A percentile compares a stretch with the other conserved stretches of the same genome.
Evolutionary conservation across 1,140 invertebrate genomes (phyloP).

Genomic region (Dreissena rostriformis): DNA sequence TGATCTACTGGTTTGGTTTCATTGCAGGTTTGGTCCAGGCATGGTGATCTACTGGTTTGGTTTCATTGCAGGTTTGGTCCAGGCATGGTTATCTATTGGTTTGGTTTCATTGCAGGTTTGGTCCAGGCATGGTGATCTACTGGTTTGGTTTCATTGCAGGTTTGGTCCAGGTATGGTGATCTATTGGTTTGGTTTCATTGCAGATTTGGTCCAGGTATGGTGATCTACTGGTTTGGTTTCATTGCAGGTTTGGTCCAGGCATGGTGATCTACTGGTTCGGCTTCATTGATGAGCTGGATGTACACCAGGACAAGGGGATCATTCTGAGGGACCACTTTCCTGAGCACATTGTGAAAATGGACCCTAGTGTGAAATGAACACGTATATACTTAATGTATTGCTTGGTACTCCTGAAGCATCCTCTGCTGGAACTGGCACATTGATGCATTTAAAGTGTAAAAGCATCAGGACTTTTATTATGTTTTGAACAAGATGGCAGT

Average conservation of each 20-base stretch:
- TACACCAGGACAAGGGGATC: constrained; percentile 85
- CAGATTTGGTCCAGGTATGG: constrained; percentile 91
- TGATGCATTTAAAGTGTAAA: too few species aligned
- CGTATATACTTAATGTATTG: background rate
- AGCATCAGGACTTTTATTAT: too few species aligned
- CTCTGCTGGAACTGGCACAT: too few species aligned
- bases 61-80: constrained; percentile 95
- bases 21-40: constrained; percentile 95
- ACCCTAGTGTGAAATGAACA: constrained; percentile 60
- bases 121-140: constrained; percentile 96
- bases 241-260: constrained; percentile 95
- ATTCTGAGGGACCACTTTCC: constrained; percentile 82
- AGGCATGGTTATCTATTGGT: constrained; percentile 98
- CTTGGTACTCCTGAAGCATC: too few species aligned
- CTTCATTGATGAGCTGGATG: constrained; percentile 88
- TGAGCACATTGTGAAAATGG: constrained; percentile 62
- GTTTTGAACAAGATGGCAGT: too few species aligned
- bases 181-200: constrained; percentile 97
- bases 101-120: constrained; percentile 96
- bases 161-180: constrained; percentile 97
- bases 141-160: constrained; percentile 96
- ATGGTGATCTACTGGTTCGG: constrained; percentile 98
- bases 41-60: constrained; percentile 99
- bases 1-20: constrained; percentile 98
- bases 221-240: constrained; percentile 98